Percentiles rank a stretch among this genome's conserved stretches.
Evolutionary conservation across 2,797 vertebrate species (phyloP).

Genomic region (Myotis planiceps): DNA sequence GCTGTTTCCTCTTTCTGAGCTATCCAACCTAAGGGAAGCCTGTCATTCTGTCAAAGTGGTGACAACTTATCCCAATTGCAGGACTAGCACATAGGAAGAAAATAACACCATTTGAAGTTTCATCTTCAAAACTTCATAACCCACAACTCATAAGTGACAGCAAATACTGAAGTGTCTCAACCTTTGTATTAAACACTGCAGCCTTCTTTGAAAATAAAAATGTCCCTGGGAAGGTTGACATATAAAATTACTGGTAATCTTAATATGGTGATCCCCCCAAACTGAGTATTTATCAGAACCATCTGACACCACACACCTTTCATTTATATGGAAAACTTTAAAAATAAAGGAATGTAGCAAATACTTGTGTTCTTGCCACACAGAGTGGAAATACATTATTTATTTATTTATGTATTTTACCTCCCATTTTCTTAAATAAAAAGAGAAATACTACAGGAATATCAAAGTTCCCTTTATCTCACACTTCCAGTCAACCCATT

Average conservation of each 20-base stretch:
- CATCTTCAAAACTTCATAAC: conserved; percentile 22
- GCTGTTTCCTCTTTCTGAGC: neutral
- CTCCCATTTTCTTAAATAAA: neutral
- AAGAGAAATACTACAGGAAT: neutral
- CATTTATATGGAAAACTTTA: neutral
- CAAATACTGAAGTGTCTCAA: neutral
- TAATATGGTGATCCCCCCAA: neutral
- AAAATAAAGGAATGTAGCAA: neutral
- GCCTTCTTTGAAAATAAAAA: conserved; percentile 49
- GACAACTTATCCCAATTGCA: neutral
- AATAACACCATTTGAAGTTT: conserved; percentile 13
- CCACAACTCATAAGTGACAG: conserved; percentile 21
- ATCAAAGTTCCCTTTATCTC: neutral
- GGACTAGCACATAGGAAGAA: neutral
- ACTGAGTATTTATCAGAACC: neutral
- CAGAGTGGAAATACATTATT: neutral
- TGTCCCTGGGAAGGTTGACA: neutral
- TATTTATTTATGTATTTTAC: conserved; percentile 29
- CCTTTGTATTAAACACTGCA: neutral
- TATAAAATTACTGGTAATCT: conserved; percentile 7
- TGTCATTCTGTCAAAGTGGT: neutral
- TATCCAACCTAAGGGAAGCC: neutral
- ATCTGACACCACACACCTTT: neutral
- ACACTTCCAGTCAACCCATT: neutral
- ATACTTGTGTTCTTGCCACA: neutral